These are phyloP conservation scores for Linyphia triangularis DNA, from an alignment of 2,888 invertebrate species.

Conservation along the genomic window DNA sequence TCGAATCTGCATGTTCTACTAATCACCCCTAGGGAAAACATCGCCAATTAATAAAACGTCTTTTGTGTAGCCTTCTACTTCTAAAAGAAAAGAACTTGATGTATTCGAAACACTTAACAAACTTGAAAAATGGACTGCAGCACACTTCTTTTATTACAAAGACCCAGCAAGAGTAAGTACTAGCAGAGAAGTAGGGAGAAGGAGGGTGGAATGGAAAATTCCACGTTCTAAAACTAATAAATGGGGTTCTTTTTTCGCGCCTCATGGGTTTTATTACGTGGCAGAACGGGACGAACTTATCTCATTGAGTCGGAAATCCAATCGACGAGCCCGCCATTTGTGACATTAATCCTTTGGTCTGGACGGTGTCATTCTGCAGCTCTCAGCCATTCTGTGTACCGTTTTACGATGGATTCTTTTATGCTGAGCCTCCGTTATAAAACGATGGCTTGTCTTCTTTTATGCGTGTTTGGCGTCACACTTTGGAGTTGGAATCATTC, in stretches of 20 bases:
- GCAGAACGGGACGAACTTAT: constrained; percentile 29
- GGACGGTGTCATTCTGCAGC: constrained; percentile 35
- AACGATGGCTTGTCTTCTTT: constrained; percentile 15
- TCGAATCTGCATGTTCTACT: not conserved
- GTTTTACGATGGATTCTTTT: constrained; percentile 28
- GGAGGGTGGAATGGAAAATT: constrained; percentile 34
- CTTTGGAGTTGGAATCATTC: not conserved
- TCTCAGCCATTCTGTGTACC: not conserved
- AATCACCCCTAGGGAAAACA: constrained; percentile 16
- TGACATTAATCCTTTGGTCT: constrained; percentile 61
- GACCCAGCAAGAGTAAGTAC: constrained; percentile 13
- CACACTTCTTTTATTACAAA: constrained; percentile 33
- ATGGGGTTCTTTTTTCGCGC: constrained; percentile 42
- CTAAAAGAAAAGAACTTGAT: not conserved
- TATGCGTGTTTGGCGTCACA: constrained; percentile 31
- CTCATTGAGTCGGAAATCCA: constrained; percentile 57
- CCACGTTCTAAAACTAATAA: constrained; percentile 60
- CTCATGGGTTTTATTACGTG: constrained; percentile 61
- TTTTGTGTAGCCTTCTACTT: not conserved
- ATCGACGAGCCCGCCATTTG: constrained; percentile 43
- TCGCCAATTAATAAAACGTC: constrained; percentile 26
- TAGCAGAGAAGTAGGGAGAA: not conserved
- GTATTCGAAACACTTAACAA: constrained; percentile 25
- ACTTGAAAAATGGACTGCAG: constrained; percentile 35
- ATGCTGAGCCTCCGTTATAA: constrained; percentile 7